Evolutionary conservation across 1,140 invertebrate species (phyloP), one percentile per base, ranked within the genome.

Genomic region (Heliconius hermathena): DNA sequence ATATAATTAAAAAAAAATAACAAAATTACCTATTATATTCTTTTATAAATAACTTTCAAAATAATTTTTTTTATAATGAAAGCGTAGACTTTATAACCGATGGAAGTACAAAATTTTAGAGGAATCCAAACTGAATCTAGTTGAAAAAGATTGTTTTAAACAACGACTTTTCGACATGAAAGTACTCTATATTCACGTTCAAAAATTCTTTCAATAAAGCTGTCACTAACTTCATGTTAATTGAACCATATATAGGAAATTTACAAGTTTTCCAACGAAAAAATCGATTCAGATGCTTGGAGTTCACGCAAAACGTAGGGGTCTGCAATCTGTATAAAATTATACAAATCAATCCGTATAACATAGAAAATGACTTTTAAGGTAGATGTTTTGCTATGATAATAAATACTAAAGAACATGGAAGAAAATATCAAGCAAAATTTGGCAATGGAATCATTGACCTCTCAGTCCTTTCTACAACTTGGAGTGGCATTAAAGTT

Each of bases 401-500:
- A 57, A 9, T 22, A 57, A n/a, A 57, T 22, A 57, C n/a, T 9
- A 8, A 8, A 57, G 20, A 57, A 22, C n/a, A 3, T 22, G 0
- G 22, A 11, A 57, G 54, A 57, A 57, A 57, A 57, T 11, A 8
- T n/a, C 20, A 57, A 57, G 8, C 18, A 52, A 57, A 57, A 57
- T 22, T 57, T 22, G 20, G 22, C 60, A 66, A 66, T 18, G 26
- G 26, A 66, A 66, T 66, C 60, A 66, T 66, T 66, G 22, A 66
- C 26, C 26, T 66, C 60, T 16, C 60, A 66, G 22, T 26, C 1
- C 60, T 66, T 29, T 66, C 8, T 29, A 1, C 22, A 29, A 66
- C 11, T 66, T 66, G 11, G 22, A 66, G 60, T 13, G 60, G 60
- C 38, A 66, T 83, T 76, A 77, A 82, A 84, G 82, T 82, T 77